Conservation (phyloP, 2,888 invertebrate species). For the Gari tellinella region DNA sequence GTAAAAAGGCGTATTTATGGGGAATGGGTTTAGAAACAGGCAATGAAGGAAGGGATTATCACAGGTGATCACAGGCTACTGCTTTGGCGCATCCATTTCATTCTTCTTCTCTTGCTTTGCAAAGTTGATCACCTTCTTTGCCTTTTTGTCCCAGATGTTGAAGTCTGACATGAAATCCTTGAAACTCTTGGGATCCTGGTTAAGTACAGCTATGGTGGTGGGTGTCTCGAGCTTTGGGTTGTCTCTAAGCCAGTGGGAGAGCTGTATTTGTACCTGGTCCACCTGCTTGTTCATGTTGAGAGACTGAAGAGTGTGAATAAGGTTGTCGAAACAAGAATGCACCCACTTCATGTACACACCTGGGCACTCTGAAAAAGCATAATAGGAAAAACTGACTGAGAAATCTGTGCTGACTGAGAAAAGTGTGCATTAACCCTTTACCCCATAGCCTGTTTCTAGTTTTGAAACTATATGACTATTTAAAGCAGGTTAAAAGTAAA, state of each 20-base stretch:
- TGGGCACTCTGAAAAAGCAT: conserved; percentile 64
- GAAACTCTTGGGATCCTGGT: conserved; percentile 59
- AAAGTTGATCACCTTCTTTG: conserved; percentile 60
- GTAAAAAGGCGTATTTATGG: too few species aligned
- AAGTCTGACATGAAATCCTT: conserved; percentile 69
- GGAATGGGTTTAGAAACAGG: too few species aligned
- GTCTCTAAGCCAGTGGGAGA: conserved; percentile 75
- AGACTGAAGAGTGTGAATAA: conserved; percentile 71
- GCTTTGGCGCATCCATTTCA: neutral
- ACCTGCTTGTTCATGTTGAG: conserved; percentile 66
- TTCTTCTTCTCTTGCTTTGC: conserved; percentile 18
- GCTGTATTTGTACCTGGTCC: conserved; percentile 66
- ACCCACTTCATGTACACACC: conserved; percentile 80
- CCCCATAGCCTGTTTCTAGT: too few species aligned
- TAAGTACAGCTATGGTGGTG: conserved; percentile 62
- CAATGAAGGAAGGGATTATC: too few species aligned
- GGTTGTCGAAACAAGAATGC: conserved; percentile 72
- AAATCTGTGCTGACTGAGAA: too few species aligned
- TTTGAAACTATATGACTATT: too few species aligned
- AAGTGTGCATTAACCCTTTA: too few species aligned
- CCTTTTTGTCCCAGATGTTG: conserved; percentile 71
- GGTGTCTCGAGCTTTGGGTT: conserved; percentile 67
- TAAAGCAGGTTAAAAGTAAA: too few species aligned
- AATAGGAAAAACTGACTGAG: too few species aligned
- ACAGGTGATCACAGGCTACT: too few species aligned